Evolutionary conservation across 1,140 invertebrate species (phyloP).

Genomic region (Macrosteles quadrilineatus): DNA sequence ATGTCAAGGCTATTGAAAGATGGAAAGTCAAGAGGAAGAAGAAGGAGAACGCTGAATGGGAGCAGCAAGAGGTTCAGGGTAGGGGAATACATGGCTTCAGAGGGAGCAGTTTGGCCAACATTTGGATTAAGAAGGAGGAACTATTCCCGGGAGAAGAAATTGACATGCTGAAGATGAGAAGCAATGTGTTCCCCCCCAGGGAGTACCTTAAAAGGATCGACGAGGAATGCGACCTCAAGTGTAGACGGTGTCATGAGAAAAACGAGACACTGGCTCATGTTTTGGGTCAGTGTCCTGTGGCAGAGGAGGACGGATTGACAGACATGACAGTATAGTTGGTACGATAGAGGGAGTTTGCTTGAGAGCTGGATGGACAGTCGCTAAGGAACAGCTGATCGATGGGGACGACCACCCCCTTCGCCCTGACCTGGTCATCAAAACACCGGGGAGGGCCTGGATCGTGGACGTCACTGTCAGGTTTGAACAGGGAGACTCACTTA

Average conservation of each 20-base stretch:
- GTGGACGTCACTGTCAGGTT: not conserved
- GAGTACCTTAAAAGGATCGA: not conserved
- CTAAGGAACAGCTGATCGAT: not conserved
- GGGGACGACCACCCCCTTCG: not conserved
- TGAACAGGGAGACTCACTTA: not conserved
- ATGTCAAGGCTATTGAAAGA: not conserved
- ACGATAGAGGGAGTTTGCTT: not conserved
- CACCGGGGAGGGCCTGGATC: not conserved
- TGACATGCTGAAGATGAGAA: not conserved
- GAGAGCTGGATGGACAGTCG: not conserved
- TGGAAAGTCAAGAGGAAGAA: not conserved
- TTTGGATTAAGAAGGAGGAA: too few species aligned
- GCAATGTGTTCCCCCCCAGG: not conserved
- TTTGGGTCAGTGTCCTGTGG: not conserved
- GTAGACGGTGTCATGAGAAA: not conserved
- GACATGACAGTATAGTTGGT: too few species aligned
- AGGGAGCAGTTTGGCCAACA: not conserved
- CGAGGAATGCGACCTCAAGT: not conserved
- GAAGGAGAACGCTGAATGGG: not conserved
- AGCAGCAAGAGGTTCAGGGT: not conserved
- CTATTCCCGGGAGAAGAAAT: not conserved
- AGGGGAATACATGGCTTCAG: not conserved
- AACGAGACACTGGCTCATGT: not conserved
- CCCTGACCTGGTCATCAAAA: slow-evolving; percentile 16
- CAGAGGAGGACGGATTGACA: not conserved